Conservation (phyloP, 2,888 invertebrate genomes). For the Drosophila fulvimacula region DNA sequence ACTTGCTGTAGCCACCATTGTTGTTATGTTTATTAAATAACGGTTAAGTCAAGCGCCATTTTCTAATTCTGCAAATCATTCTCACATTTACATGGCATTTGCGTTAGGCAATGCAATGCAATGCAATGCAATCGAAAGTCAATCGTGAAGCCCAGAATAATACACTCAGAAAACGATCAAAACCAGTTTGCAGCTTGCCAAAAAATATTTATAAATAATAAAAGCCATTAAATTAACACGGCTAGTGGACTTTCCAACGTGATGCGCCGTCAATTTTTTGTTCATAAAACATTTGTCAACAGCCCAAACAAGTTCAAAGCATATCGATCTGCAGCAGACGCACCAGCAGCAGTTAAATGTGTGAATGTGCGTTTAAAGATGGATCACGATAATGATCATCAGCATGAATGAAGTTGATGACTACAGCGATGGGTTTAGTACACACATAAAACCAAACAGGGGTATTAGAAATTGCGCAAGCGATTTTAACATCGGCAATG, state of each 20-base stretch:
- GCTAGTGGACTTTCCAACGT: constrained; percentile 61
- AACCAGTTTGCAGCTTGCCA: constrained; percentile 45
- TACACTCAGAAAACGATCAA: constrained; percentile 12
- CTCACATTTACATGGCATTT: constrained; percentile 59
- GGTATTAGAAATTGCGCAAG: constrained; percentile 76
- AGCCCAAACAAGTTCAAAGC: constrained; percentile 51
- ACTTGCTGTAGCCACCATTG: constrained; percentile 55
- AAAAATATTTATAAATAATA: constrained; percentile 45
- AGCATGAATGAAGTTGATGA: constrained; percentile 50
- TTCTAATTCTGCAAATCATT: constrained; percentile 74
- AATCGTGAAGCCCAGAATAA: constrained; percentile 47
- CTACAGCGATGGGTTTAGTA: constrained; percentile 60
- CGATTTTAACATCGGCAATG: constrained; percentile 60
- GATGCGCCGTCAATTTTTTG: constrained; percentile 39
- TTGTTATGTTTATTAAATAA: constrained; percentile 75
- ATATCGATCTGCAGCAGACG: constrained; percentile 56
- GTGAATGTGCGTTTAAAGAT: constrained; percentile 41
- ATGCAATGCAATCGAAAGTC: constrained; percentile 48
- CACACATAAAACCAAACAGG: constrained; percentile 64
- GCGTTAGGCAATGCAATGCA: constrained; percentile 51
- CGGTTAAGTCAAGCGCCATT: constrained; percentile 75
- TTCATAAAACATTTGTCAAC: constrained; percentile 60
- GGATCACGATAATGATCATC: constrained; percentile 59
- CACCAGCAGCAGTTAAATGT: constrained; percentile 34
- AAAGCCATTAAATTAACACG: constrained; percentile 45